phyloP scores from a whole-genome alignment of 2,888 invertebrate genomes.

The Lasioglossum calceatum region DNA sequence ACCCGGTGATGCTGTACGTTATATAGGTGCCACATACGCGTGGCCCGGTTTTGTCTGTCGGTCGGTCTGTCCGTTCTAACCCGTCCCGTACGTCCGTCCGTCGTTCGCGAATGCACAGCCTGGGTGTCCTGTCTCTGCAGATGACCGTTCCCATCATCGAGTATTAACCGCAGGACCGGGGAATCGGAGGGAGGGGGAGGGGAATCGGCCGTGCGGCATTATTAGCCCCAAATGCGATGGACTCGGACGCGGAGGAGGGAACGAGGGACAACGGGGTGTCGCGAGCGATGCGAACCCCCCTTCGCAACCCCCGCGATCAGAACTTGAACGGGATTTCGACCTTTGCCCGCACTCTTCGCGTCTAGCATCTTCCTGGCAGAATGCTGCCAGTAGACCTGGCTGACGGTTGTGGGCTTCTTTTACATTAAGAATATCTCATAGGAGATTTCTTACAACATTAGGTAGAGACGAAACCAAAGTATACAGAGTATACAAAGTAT shows the following conservation, averaged over 20 bases:
- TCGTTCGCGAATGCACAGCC: conserved; percentile 75
- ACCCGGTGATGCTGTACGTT: conserved; percentile 55
- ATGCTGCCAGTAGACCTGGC: neutral
- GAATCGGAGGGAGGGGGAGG: conserved; percentile 68
- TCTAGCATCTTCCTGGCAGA: neutral
- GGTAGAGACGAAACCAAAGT: too few relatives aligned
- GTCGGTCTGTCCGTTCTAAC: conserved; percentile 65
- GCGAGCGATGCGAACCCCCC: conserved; percentile 39
- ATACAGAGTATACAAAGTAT: too few relatives aligned
- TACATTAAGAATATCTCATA: too few relatives aligned
- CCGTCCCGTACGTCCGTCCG: conserved; percentile 63
- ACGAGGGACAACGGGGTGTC: conserved; percentile 39
- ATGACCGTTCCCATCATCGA: conserved; percentile 85
- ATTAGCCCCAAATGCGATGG: conserved; percentile 84
- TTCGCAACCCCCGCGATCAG: conserved; percentile 30
- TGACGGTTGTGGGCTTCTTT: neutral
- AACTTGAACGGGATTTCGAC: conserved; percentile 6
- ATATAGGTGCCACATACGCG: conserved; percentile 79
- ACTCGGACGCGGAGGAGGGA: conserved; percentile 67
- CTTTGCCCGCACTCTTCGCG: neutral
- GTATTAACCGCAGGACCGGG: conserved; percentile 84
- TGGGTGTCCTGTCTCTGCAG: conserved; percentile 83
- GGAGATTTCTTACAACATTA: too few relatives aligned
- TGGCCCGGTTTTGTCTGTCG: conserved; percentile 81
- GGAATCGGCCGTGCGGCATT: conserved; percentile 79